A percentile compares a stretch with the other conserved stretches of the same genome.
Evolutionary conservation across 2,888 invertebrate species (phyloP).

Genomic region (Abrostola tripartita): DNA sequence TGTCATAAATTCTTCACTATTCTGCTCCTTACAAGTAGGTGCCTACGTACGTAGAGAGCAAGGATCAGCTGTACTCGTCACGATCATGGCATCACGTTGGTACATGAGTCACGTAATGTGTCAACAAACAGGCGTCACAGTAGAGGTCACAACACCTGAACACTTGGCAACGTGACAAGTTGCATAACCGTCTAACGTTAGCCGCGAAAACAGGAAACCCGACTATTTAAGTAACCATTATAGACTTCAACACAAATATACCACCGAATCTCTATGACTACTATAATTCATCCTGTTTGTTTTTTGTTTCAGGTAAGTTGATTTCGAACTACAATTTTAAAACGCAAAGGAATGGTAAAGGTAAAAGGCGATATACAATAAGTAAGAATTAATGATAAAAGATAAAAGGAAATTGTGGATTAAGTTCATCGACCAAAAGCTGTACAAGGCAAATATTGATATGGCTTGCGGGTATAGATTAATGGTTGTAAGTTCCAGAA

Average conservation of each 20-base stretch:
- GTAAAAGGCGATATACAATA: conserved; percentile 34
- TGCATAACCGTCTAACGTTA: conserved; percentile 76
- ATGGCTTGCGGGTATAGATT: too few species aligned
- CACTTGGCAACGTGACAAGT: conserved; percentile 83
- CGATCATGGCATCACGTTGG: conserved; percentile 38
- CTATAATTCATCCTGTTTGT: conserved; percentile 51
- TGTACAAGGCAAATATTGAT: too few species aligned
- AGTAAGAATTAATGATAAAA: background rate
- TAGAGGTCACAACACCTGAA: conserved; percentile 83
- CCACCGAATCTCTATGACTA: conserved; percentile 44
- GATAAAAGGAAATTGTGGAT: too few species aligned
- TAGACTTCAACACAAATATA: conserved; percentile 60
- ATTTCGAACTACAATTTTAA: conserved; percentile 11
- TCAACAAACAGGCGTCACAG: conserved; percentile 67
- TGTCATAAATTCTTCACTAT: too few species aligned
- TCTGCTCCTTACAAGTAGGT: too few species aligned
- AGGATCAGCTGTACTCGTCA: conserved; percentile 12
- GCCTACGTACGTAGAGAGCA: background rate
- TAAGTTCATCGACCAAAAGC: too few species aligned
- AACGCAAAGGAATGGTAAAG: conserved; percentile 31
- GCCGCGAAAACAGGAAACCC: conserved; percentile 84
- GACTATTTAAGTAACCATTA: conserved; percentile 77
- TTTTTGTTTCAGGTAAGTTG: conserved; percentile 76
- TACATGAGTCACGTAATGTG: conserved; percentile 61
- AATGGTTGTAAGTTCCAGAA: too few species aligned